Conservation (phyloP, 1,140 invertebrate species). For the Aphidius ervi region DNA sequence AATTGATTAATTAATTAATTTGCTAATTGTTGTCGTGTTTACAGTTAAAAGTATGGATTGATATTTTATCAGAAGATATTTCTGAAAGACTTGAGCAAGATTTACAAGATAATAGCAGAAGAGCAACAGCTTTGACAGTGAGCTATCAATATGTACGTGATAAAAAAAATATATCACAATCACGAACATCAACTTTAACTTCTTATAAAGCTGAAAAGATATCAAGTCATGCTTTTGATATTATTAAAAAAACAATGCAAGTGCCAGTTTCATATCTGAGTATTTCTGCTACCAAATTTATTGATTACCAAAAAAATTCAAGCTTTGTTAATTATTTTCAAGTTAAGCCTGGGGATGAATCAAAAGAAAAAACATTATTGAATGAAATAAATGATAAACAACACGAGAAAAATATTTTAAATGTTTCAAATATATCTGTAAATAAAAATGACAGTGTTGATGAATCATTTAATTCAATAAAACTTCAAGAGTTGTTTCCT, state of each 20-base stretch:
- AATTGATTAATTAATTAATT: slow-evolving; percentile 11
- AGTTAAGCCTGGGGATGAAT: slow-evolving; percentile 25
- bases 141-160: slow-evolving; percentile 59
- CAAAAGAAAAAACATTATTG: background rate
- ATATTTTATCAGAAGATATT: slow-evolving; percentile 76
- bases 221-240: slow-evolving; percentile 56
- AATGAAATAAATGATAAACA: background rate
- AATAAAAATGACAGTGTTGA: slow-evolving; percentile 26
- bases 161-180: slow-evolving; percentile 59
- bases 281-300: slow-evolving; percentile 77
- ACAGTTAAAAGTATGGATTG: slow-evolving; percentile 68
- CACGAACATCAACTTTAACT: slow-evolving; percentile 55
- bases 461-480: slow-evolving; percentile 19
- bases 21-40: slow-evolving; percentile 20
- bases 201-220: slow-evolving; percentile 61
- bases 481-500: slow-evolving; percentile 51
- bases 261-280: slow-evolving; percentile 67
- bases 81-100: slow-evolving; percentile 82
- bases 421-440: background rate
- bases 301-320: slow-evolving; percentile 58
- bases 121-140: slow-evolving; percentile 62
- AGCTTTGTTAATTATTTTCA: slow-evolving; percentile 61
- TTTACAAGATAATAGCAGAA: slow-evolving; percentile 64
- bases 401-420: background rate
- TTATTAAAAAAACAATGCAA: slow-evolving; percentile 58